A percentile compares a stretch with the other conserved stretches of the same genome.
phyloP scores from a whole-genome alignment of 2,797 vertebrate species.

The Chloroceryle inda region DNA sequence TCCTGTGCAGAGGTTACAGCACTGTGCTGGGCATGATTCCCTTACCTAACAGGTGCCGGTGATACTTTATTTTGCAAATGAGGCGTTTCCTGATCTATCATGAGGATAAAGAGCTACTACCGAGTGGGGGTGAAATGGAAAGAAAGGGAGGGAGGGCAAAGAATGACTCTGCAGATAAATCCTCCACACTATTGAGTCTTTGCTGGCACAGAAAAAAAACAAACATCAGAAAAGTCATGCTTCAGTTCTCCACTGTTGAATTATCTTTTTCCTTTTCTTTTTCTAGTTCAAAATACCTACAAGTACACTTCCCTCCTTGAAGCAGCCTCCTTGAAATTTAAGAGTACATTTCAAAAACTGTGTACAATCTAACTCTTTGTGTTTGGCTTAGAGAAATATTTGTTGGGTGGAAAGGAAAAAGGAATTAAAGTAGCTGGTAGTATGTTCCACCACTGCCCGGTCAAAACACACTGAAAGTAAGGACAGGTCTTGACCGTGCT shows the following conservation, averaged over 20 bases:
- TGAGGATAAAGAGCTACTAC: background rate
- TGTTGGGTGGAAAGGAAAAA: background rate
- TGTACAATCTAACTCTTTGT: slow-evolving; percentile 16
- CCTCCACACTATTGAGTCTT: slow-evolving; percentile 20
- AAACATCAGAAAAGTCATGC: slow-evolving; percentile 53
- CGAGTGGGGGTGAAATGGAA: background rate
- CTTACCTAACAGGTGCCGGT: background rate
- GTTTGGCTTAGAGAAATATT: slow-evolving; percentile 38
- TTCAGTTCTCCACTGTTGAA: slow-evolving; percentile 27
- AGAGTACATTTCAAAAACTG: slow-evolving; percentile 28
- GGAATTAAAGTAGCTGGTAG: background rate
- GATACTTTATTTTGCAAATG: slow-evolving; percentile 27
- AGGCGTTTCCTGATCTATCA: background rate
- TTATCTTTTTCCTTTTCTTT: slow-evolving; percentile 43
- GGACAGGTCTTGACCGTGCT: background rate
- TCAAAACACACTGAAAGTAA: background rate
- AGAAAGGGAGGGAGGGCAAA: background rate
- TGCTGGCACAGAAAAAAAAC: background rate
- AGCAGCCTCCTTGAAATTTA: slow-evolving; percentile 37
- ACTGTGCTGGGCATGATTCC: background rate
- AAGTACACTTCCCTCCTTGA: slow-evolving; percentile 30
- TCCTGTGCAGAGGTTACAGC: background rate
- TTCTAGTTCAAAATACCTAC: slow-evolving; percentile 22
- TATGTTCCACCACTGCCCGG: background rate
- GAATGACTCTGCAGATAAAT: slow-evolving; percentile 32